Evolutionary conservation across 2,888 invertebrate genomes (phyloP), one percentile per base, ranked within the genome.

Genomic region (Cosmorhoe ocellata): DNA sequence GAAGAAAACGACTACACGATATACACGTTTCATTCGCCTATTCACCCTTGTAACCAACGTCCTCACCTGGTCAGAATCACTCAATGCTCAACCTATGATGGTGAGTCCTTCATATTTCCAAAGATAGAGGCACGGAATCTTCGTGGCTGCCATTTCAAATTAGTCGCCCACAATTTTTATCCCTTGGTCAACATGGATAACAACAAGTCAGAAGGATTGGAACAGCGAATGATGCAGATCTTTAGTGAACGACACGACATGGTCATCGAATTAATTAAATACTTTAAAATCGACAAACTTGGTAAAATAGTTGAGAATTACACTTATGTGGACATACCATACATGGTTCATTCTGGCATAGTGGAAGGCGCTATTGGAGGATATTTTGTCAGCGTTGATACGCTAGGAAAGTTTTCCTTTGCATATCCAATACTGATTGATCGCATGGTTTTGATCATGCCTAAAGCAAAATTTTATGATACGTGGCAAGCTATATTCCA

Each of bases 331-430:
- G 55, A 55, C 2, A 67, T 71, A 58, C 39, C 71, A 6, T 32
- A 53, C 8, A 61, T 59, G 49, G 59, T 76, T 5, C 34, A 14
- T 3, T 40, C 48, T 3, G 63, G 64, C 33, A 57, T 66, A 50
- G 62, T 58, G 3, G 74, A 75, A 51, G 78, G 74, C 2, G 69
- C 61, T 7, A 18, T 71, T 7, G 69, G 70, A 3, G 69, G 67
- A 6, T 69, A 64, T 40, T 51, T 56, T 13, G 12, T 69, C 1
- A 44, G 34, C 2, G 1, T 7, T 2, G 10, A 10, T 11, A 30
- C n/a, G 5, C 33, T 49, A 27, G 32, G 30, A 0, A 57, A 46
- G 9, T 43, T 59, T 40, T 62, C 63, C 0, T 63, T 52, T 34
- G 46, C 40, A 3, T 70, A 70, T 44, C 74, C 74, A 6, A 13